Base-by-base conservation (phyloP, 2,797 vertebrate species). In the Phalanger gymnotis region DNA sequence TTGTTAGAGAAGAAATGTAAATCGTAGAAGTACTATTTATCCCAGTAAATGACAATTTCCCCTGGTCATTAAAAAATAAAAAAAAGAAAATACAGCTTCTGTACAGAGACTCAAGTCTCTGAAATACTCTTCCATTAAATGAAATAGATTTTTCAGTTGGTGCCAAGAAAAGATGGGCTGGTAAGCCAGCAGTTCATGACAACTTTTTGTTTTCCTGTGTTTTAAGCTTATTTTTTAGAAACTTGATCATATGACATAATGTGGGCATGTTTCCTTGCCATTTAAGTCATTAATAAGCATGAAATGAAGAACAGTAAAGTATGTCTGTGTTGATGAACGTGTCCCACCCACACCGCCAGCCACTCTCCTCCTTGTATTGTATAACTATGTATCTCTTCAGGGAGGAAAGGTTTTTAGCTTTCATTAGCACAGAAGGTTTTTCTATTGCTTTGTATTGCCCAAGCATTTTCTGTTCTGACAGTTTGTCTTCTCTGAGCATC, bases 1-100 rank as follows among this genome's bases (percentile, higher is more conserved):
- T 14, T 96, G 56, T 56, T 90, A 97, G 54, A 73, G 89, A 93
- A 95, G 94, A 95, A 92, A 90, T 94, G 87, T 92, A 92, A 92
- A 87, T 94, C 97, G 97, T 97, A 55, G 95, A 94, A 93, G 91
- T 53, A 54, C 57, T 94, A 89, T 93, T 95, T 97, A 91, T 97
- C 90, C 51, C 92, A n/a, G 94, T 98, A 98, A 98, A 98, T 47
- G 95, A 51, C 90, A 90, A 51, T 92, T 96, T 97, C 92, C 95
- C 95, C 92, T 93, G 73, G 40, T 27, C n/a, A 5, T 81, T 40
- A n/a, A n/a, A n/a, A n/a, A n/a, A n/a, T n/a, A n/a, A n/a, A n/a
- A n/a, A n/a, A n/a, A n/a, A n/a, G n/a, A n/a, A n/a, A n/a, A 81
- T 28, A 0, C 56, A 47, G 12, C 13, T 31, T 27, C 2, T 56